phyloP scores from a whole-genome alignment of 2,888 invertebrate species.

The Liodrosophila aerea region DNA sequence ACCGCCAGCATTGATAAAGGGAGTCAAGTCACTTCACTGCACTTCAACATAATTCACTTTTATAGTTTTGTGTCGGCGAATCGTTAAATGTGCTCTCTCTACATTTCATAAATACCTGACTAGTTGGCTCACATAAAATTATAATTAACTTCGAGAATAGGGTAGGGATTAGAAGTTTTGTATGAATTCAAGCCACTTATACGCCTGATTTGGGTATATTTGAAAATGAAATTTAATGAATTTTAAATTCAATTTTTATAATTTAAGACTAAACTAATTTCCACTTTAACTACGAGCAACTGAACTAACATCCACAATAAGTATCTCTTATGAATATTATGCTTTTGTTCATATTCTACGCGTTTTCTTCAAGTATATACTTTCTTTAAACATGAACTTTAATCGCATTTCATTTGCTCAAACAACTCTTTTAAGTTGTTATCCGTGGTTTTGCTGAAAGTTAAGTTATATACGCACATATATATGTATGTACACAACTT shows the following conservation, averaged over 20 bases:
- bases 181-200: no score
- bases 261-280: no score
- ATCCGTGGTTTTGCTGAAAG: conserved; percentile 12
- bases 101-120: conserved; percentile 3
- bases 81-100: conserved; percentile 5
- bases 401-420: conserved; percentile 30
- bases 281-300: no score
- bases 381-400: conserved; percentile 4
- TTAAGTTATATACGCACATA: no score
- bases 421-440: conserved; percentile 27
- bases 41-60: conserved; percentile 22
- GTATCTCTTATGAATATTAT: background rate
- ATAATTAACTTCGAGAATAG: no score
- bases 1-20: conserved; percentile 12
- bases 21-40: conserved; percentile 8
- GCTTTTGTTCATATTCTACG: background rate
- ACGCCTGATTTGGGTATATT: no score
- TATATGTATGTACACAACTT: conserved; percentile 21
- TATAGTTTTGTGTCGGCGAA: conserved; percentile 16
- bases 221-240: no score
- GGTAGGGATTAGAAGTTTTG: no score
- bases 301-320: no score
- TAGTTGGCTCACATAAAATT: background rate
- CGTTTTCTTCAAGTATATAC: background rate
- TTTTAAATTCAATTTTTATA: no score